Base-by-base conservation (phyloP, 2,113 vertebrate species). In the Elephas maximus region DNA sequence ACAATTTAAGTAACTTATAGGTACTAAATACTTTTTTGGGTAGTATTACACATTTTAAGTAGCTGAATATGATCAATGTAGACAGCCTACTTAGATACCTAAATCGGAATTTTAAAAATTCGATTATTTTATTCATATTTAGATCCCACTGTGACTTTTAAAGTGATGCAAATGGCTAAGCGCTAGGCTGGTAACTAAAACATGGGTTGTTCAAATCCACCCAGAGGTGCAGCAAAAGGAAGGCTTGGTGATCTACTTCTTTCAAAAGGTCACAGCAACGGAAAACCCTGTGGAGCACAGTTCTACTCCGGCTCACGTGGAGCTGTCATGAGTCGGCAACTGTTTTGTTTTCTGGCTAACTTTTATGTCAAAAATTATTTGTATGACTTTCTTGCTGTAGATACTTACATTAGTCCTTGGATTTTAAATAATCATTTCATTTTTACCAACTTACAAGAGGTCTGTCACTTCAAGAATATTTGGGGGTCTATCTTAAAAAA, bases 41-140 rank as follows among this genome's bases (percentile, higher is more conserved):
- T 91, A 24, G 48, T 85, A 85, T 92, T 81, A 86, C 10, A 91
- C 73, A 95, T 93, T 91, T 80, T 84, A 85, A 95, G n/a, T 92
- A 92, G 37, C 71, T 96, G 26, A 81, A 44, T 90, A 74, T 5
- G 74, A 67, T 90, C 10, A 0, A 51, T 80, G 57, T 0, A 94
- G 48, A 48, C 26, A 63, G 28, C 41, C 2, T 24, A 48, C 80
- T 96, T 93, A 91, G 44, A 88, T 53, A 73, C 45, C 30, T 90
- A 53, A 79, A 41, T 94, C 76, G 21, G 41, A 96, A 33, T 48
- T 76, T 92, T 5, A 63, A 92, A 77, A 95, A 79, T 51, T 7
- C 28, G 37, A 37, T 37, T 15, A 48, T 44, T 53, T 83, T 88
- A 57, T 87, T 77, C 41, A 53, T 62, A 44, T 37, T 62, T 18